A percentile compares a stretch with the other conserved stretches of the same genome.
phyloP scores from a whole-genome alignment of 2,888 invertebrate genomes.

The Conus canariensis region DNA sequence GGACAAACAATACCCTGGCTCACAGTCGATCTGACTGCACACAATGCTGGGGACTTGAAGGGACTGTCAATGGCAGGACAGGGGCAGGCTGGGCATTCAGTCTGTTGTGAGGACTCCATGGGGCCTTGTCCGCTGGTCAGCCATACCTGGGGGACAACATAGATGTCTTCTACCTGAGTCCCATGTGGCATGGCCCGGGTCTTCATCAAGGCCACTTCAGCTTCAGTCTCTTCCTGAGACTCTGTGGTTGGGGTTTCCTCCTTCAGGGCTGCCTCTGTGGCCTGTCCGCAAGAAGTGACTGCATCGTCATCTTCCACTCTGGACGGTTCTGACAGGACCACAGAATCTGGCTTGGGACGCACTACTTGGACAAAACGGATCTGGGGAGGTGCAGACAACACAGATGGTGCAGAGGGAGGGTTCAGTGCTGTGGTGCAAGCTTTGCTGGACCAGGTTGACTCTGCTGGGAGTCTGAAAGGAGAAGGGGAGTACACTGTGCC shows the following conservation, averaged over 20 bases:
- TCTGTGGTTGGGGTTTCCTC: neutral
- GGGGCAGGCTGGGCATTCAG: neutral
- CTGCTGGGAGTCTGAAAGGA: neutral
- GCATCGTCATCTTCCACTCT: neutral
- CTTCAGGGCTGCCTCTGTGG: neutral
- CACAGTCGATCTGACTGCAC: too few relatives aligned
- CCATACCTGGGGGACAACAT: conserved; percentile 40
- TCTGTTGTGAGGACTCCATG: neutral
- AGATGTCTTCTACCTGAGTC: conserved; percentile 40
- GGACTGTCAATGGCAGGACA: neutral
- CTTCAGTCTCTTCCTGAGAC: conserved; percentile 8
- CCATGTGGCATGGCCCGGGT: conserved; percentile 39
- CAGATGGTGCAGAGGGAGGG: neutral
- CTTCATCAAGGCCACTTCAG: conserved; percentile 41
- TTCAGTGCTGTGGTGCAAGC: conserved; percentile 12
- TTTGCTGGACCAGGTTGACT: conserved; percentile 32
- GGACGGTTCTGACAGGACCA: neutral
- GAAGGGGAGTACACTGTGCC: neutral
- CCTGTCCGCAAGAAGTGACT: neutral
- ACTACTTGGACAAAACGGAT: conserved; percentile 33
- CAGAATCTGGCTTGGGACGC: conserved; percentile 8
- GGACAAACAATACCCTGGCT: neutral
- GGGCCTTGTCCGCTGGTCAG: neutral
- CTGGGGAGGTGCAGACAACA: conserved; percentile 16
- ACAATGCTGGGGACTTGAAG: neutral